Base-by-base conservation (phyloP, 30 jellyfish, hydroid and myxozoan species). In the Aurelia aurita region DNA sequence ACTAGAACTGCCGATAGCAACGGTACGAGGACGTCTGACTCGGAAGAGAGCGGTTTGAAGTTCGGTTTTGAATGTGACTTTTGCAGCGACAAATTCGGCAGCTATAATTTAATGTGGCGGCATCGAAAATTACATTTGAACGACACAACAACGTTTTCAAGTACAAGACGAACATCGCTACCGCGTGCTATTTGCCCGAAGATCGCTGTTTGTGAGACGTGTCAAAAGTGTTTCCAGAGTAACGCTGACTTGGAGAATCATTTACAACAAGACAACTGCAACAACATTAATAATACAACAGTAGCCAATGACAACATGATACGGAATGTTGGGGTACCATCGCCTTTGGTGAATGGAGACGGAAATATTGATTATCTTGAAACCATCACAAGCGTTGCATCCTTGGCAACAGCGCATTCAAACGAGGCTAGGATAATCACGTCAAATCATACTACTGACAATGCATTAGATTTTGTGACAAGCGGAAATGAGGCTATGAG, bases 11-110 rank as follows among this genome's bases (percentile, higher is more conserved):
- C 25, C 0, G 67, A 55, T 11, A 55, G 29, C 67, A 55, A 55
- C 14, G 51, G 51, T 39, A 34, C 78, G 72, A 81, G 43, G 43
- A 43, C 73, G 16, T 21, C 72, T 1, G 49, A 18, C 20, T 27
- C 80, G 2, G 87, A 65, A 39, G 57, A 46, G 2, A 26, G 22
- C 23, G 86, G 68, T 54, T 19, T 58, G 4, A 83, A 69, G 61
- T 83, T 83, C 77, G 93, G 93, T n/a, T 83, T 83, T 58, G 93
- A 83, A 58, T 83, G 93, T 35, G 93, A 83, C 67, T 57, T 83
- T 55, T 83, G 93, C 82, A 69, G 87, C 44, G 66, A 74, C 21
- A 83, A 83, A 34, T 83, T 83, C 32, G 76, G 59, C 46, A 83
- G 86, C 22, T 83, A 83, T 53, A 83, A 83, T 28, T 18, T 69